A percentile compares a stretch with the other conserved stretches of the same genome.
phyloP scores from a whole-genome alignment of 2,113 vertebrate species.

The Catharus bicknelli region DNA sequence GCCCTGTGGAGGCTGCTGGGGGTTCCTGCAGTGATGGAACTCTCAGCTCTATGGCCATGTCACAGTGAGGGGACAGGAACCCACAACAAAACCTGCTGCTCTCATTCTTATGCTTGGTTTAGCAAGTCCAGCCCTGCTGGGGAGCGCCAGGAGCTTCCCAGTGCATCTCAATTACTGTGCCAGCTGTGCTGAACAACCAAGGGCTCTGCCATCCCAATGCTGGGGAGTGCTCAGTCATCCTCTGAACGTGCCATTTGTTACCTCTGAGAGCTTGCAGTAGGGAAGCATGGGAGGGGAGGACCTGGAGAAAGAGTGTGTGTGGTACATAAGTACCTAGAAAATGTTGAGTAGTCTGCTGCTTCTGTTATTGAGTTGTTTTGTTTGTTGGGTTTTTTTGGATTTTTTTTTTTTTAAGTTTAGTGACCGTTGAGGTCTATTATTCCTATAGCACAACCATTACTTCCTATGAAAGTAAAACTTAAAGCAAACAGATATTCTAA shows the following conservation, averaged over 20 bases:
- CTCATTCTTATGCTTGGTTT: not conserved
- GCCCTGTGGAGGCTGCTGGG: not conserved
- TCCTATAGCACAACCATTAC: not conserved
- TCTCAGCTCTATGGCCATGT: accelerated
- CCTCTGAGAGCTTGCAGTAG: not conserved
- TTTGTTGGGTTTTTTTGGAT: not conserved
- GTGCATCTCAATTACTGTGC: not conserved
- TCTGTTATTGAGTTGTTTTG: not conserved
- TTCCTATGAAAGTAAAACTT: not conserved
- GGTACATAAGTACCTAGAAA: not conserved
- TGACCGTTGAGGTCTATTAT: not conserved
- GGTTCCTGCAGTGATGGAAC: not conserved
- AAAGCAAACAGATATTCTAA: not conserved
- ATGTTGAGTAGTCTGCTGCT: not conserved
- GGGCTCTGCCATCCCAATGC: not conserved
- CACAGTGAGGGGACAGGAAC: not conserved
- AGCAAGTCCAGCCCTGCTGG: accelerated
- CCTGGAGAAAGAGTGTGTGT: not conserved
- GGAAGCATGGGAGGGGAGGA: not conserved
- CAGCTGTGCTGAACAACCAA: not conserved
- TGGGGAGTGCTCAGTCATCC: not conserved
- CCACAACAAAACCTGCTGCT: not conserved
- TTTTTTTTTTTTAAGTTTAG: not conserved
- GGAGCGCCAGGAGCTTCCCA: not conserved
- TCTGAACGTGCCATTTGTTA: not conserved